Percentiles rank a stretch among this genome's conserved stretches.
These are phyloP conservation scores for Julus scandinavius DNA, from an alignment of 2,888 invertebrate genomes.

Conservation along the genomic window DNA sequence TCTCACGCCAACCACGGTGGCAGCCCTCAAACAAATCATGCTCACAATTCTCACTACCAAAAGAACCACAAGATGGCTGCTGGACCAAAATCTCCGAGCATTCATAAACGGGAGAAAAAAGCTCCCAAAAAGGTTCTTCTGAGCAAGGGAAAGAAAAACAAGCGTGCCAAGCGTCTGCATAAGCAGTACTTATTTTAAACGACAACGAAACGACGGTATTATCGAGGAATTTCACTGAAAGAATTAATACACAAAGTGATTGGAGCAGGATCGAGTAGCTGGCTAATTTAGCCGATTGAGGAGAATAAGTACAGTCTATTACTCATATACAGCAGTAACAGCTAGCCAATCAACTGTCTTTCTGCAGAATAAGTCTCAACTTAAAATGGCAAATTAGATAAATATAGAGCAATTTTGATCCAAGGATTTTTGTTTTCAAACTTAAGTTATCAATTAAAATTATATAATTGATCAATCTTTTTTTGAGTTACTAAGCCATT, in stretches of 20 bases:
- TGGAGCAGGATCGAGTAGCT: background rate
- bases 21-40: background rate
- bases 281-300: background rate
- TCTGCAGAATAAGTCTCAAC: conserved; percentile 43
- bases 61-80: background rate
- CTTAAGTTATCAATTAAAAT: background rate
- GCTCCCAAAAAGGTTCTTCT: conserved; percentile 50
- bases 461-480: background rate
- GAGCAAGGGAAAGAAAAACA: conserved; percentile 53
- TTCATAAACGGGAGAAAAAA: conserved; percentile 39
- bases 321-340: background rate
- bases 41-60: background rate
- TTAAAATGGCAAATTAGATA: conserved; percentile 36
- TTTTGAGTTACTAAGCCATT: conserved; percentile 5
- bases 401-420: conserved; percentile 18
- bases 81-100: background rate
- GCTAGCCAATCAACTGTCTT: background rate
- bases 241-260: conserved; percentile 3
- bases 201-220: background rate
- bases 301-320: conserved; percentile 10
- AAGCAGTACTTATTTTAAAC: conserved; percentile 52
- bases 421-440: background rate
- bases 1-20: conserved; percentile 28
- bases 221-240: background rate
- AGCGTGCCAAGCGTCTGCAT: conserved; percentile 53